phyloP scores from a whole-genome alignment of 2,113 vertebrate species.

The Ellobius talpinus region DNA sequence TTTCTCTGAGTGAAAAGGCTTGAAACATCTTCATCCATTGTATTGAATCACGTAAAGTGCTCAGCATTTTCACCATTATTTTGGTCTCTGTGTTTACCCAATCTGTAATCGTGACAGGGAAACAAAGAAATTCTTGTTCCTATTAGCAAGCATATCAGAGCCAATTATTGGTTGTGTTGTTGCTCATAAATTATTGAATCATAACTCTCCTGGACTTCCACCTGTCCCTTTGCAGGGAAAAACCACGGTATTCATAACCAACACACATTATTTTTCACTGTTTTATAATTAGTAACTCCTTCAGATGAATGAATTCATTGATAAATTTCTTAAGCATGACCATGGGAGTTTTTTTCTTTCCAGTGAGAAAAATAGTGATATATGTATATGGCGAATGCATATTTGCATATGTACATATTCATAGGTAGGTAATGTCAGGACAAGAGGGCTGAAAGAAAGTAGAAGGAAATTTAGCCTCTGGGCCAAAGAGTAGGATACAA shows the following conservation, averaged over 20 bases:
- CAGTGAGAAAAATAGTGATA: not conserved
- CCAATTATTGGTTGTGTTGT: not conserved
- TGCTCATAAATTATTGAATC: not conserved
- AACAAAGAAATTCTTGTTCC: not conserved
- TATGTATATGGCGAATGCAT: no score
- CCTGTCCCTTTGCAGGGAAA: not conserved
- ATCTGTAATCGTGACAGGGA: not conserved
- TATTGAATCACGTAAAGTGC: not conserved
- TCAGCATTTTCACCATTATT: not conserved
- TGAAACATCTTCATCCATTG: not conserved
- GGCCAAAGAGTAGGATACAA: slow-evolving; percentile 49
- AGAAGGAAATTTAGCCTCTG: slow-evolving; percentile 33
- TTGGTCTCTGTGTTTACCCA: slow-evolving; percentile 24
- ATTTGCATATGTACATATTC: no score
- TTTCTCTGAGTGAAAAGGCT: slow-evolving; percentile 18
- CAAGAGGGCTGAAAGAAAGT: not conserved
- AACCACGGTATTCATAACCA: not conserved
- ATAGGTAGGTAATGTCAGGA: not conserved
- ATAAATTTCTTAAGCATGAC: not conserved
- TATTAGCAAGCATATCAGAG: slow-evolving; percentile 6
- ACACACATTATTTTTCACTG: not conserved
- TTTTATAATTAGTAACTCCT: not conserved
- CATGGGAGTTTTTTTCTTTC: not conserved
- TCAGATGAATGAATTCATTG: not conserved
- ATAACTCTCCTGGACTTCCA: not conserved